Percentiles rank a stretch among this genome's conserved stretches.
Evolutionary conservation across 2,797 vertebrate genomes (phyloP).

Genomic region (Ficedula albicollis): DNA sequence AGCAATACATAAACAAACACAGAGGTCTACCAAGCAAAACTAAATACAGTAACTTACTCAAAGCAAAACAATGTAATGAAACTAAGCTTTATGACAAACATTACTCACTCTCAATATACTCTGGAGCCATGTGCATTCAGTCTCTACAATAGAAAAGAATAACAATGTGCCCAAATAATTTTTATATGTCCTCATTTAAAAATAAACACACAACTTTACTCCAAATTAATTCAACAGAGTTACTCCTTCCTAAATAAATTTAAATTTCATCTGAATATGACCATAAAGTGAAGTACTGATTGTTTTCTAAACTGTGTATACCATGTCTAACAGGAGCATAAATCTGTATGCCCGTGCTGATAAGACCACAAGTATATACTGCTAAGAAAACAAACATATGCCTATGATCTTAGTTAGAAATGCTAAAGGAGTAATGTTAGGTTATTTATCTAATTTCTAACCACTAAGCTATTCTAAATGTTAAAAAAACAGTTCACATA

Average conservation of each 20-base stretch:
- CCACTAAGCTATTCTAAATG: conserved; percentile 20
- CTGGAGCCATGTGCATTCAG: not conserved
- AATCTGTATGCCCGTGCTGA: not conserved
- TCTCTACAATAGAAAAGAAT: not conserved
- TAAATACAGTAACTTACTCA: not conserved
- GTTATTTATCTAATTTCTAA: conserved; percentile 36
- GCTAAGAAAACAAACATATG: conserved; percentile 1
- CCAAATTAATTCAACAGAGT: not conserved
- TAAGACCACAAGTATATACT: not conserved
- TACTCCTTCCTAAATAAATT: not conserved
- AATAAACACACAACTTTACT: not conserved
- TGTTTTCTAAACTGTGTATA: not conserved
- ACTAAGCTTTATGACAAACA: not conserved
- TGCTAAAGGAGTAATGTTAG: not conserved
- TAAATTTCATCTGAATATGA: not conserved
- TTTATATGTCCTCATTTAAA: not conserved
- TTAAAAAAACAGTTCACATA: not conserved
- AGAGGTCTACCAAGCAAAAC: not conserved
- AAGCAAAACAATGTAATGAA: not conserved
- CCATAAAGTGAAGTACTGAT: not conserved
- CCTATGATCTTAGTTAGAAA: not conserved
- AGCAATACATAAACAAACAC: not conserved
- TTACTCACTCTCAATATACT: not conserved
- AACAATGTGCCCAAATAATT: not conserved
- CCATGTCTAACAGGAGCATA: not conserved